Conservation (phyloP, 2,797 vertebrate species). For the Brachymystax lenok region DNA sequence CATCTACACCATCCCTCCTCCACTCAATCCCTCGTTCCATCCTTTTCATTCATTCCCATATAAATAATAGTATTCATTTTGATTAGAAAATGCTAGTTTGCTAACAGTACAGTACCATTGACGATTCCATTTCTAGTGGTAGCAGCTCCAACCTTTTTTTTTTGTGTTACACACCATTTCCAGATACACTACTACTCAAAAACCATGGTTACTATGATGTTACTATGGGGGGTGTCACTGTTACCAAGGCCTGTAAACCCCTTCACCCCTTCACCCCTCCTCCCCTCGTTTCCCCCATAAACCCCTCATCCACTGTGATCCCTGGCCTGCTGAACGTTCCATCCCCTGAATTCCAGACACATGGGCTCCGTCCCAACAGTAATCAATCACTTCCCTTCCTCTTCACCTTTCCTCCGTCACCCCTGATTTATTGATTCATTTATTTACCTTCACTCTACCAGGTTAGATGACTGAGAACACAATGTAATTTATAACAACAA, state of each 20-base stretch:
- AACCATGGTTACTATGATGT: slow-evolving; percentile 30
- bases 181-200: background rate
- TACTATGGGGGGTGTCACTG: background rate
- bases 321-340: slow-evolving; percentile 68
- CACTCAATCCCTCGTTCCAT: slow-evolving; percentile 22
- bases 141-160: slow-evolving; percentile 23
- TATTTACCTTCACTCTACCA: background rate
- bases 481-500: background rate
- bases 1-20: background rate
- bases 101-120: background rate
- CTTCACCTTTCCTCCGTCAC: background rate
- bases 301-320: slow-evolving; percentile 45
- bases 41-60: background rate
- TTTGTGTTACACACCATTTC: background rate
- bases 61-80: background rate
- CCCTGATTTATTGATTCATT: background rate
- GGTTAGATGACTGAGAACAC: background rate
- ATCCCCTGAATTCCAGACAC: slow-evolving; percentile 70
- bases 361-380: slow-evolving; percentile 12
- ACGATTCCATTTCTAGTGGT: slow-evolving; percentile 24
- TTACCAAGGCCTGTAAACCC: slow-evolving; percentile 48
- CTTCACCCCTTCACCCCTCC: slow-evolving; percentile 20
- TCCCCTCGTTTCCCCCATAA: slow-evolving; percentile 31
- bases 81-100: background rate
- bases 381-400: slow-evolving; percentile 57